These are phyloP conservation scores for Gobionotothen gibberifrons DNA, from an alignment of 2,797 vertebrate species.

Conservation along the genomic window DNA sequence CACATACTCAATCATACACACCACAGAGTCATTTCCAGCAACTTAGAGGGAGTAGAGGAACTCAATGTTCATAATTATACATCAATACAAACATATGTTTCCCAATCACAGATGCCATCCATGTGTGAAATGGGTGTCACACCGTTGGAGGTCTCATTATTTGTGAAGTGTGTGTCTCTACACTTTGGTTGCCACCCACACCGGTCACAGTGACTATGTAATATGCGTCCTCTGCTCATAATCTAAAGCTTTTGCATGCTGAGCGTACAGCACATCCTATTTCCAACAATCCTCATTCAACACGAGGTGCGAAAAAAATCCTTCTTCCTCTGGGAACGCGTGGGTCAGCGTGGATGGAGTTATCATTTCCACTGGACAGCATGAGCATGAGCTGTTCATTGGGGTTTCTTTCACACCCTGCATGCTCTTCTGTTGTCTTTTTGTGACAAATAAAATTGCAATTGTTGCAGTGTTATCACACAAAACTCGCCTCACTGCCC, in stretches of 20 bases:
- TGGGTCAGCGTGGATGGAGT: slow-evolving; percentile 34
- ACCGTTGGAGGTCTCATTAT: slow-evolving; percentile 80
- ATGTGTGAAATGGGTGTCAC: slow-evolving; percentile 87
- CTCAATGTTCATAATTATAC: slow-evolving; percentile 84
- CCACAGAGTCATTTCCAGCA: slow-evolving; percentile 70
- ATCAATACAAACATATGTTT: slow-evolving; percentile 86
- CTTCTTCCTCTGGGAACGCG: slow-evolving; percentile 1
- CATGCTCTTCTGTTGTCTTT: slow-evolving; percentile 13
- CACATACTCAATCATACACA: slow-evolving; percentile 52
- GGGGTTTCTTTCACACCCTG: slow-evolving; percentile 30
- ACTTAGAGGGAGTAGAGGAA: slow-evolving; percentile 70
- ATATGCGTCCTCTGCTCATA: slow-evolving; percentile 40
- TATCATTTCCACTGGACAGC: slow-evolving; percentile 21
- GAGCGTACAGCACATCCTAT: slow-evolving; percentile 8
- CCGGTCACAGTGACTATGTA: slow-evolving; percentile 48
- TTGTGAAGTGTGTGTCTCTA: slow-evolving; percentile 54
- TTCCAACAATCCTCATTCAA: slow-evolving; percentile 25
- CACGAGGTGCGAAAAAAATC: slow-evolving; percentile 58
- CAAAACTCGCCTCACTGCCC: slow-evolving; percentile 8
- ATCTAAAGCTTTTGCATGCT: slow-evolving; percentile 51
- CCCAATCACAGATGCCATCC: slow-evolving; percentile 82
- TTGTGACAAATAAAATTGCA: slow-evolving; percentile 33
- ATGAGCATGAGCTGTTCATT: slow-evolving; percentile 18
- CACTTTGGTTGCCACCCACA: slow-evolving; percentile 55
- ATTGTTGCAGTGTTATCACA: slow-evolving; percentile 8